phyloP scores from a whole-genome alignment of 2,888 invertebrate genomes.

The Coenonympha glycerion region DNA sequence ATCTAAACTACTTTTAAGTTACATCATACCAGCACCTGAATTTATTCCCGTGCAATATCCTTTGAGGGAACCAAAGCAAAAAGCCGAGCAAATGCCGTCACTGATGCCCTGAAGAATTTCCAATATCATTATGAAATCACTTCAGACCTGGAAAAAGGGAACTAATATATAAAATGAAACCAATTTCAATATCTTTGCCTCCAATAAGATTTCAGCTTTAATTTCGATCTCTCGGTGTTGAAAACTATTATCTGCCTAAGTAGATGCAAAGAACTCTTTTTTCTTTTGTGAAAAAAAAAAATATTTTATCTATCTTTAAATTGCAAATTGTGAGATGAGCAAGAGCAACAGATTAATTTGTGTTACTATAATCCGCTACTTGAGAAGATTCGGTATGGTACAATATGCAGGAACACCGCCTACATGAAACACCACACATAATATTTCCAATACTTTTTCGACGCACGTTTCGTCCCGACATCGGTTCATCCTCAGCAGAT shows the following conservation, averaged over 20 bases:
- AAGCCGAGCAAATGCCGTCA: constrained; percentile 58
- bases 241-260: neutral
- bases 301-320: no score
- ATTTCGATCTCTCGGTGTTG: neutral
- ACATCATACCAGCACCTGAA: constrained; percentile 59
- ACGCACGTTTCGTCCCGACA: no score
- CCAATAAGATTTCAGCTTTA: constrained; percentile 7
- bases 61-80: constrained; percentile 61
- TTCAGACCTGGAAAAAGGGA: constrained; percentile 29
- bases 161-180: constrained; percentile 22
- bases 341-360: no score
- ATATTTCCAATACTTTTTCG: no score
- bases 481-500: no score
- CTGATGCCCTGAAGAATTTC: constrained; percentile 55
- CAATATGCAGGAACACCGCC: no score
- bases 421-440: no score
- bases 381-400: no score
- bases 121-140: constrained; percentile 58
- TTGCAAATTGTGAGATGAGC: no score
- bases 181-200: constrained; percentile 19
- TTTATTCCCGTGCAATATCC: constrained; percentile 71
- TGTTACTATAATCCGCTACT: no score
- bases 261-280: no score
- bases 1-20: constrained; percentile 40
- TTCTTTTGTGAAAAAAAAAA: no score